Conservation (phyloP, 2,888 invertebrate species). For the Cerastoderma edule region DNA sequence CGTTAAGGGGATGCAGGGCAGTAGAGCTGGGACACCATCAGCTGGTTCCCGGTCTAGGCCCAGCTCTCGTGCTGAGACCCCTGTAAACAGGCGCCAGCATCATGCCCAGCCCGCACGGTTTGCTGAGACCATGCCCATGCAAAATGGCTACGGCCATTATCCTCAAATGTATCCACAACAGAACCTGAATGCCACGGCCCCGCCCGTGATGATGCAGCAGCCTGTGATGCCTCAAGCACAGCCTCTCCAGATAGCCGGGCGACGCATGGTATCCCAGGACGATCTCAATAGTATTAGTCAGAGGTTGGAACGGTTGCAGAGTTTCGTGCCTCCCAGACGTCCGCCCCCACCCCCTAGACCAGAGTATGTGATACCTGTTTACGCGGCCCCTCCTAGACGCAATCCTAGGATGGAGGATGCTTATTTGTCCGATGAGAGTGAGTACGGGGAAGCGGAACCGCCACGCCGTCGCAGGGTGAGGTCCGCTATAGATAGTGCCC, state of each 20-base stretch:
- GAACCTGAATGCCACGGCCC: slow-evolving; percentile 53
- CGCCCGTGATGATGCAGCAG: slow-evolving; percentile 49
- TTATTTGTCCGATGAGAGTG: slow-evolving; percentile 69
- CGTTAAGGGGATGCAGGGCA: slow-evolving; percentile 69
- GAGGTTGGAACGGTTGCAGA: slow-evolving; percentile 72
- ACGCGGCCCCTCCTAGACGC: slow-evolving; percentile 63
- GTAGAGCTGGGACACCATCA: slow-evolving; percentile 57
- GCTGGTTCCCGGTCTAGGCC: slow-evolving; percentile 56
- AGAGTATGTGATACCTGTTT: slow-evolving; percentile 64
- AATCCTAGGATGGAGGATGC: slow-evolving; percentile 72
- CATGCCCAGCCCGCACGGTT: slow-evolving; percentile 62
- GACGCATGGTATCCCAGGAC: slow-evolving; percentile 71
- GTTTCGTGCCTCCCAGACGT: slow-evolving; percentile 69
- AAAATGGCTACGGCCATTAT: slow-evolving; percentile 54
- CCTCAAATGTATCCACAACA: slow-evolving; percentile 31
- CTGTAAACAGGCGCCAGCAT: slow-evolving; percentile 56
- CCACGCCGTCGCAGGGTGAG: slow-evolving; percentile 58
- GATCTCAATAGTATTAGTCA: slow-evolving; percentile 74
- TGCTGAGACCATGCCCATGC: slow-evolving; percentile 62
- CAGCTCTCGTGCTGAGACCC: slow-evolving; percentile 59
- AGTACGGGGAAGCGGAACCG: slow-evolving; percentile 62
- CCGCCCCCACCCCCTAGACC: slow-evolving; percentile 67
- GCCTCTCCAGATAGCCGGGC: slow-evolving; percentile 40
- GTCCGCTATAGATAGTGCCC: slow-evolving; percentile 66
- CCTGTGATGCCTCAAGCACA: slow-evolving; percentile 38